Conservation (phyloP, 2,113 vertebrate genomes). For the Pogonocichla stellata region DNA sequence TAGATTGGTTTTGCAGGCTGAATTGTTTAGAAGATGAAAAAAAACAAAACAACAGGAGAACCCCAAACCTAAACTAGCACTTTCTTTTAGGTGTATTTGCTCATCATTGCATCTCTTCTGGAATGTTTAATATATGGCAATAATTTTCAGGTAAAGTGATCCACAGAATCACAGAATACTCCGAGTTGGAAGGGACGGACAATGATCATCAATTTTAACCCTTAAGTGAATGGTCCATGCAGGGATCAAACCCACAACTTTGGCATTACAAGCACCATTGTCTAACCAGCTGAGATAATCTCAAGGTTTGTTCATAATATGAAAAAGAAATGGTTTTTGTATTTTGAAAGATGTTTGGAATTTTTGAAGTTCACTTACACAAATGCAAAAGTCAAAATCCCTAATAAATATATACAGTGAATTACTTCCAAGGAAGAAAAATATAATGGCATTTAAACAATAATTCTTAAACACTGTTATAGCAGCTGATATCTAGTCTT, state of each 20-base stretch:
- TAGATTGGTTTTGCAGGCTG: not conserved
- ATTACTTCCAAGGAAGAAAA: not conserved
- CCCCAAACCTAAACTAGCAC: not conserved
- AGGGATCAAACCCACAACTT: not conserved
- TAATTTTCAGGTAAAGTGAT: not conserved
- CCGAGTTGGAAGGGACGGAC: not conserved
- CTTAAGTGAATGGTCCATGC: not conserved
- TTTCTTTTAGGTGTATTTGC: not conserved
- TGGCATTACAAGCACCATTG: not conserved
- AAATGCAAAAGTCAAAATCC: not conserved
- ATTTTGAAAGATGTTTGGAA: not conserved
- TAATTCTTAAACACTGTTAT: not conserved
- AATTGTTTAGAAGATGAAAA: not conserved
- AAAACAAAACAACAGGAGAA: not conserved
- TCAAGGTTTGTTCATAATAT: not conserved
- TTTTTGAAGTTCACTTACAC: not conserved
- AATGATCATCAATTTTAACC: not conserved
- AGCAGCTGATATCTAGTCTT: not conserved
- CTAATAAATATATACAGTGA: not conserved
- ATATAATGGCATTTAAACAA: not conserved
- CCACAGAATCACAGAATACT: not conserved
- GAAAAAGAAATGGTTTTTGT: not conserved
- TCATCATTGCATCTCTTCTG: not conserved
- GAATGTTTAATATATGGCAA: not conserved
- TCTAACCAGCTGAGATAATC: not conserved